Evolutionary conservation across 2,888 invertebrate genomes (phyloP).

Genomic region (Tuta absoluta): DNA sequence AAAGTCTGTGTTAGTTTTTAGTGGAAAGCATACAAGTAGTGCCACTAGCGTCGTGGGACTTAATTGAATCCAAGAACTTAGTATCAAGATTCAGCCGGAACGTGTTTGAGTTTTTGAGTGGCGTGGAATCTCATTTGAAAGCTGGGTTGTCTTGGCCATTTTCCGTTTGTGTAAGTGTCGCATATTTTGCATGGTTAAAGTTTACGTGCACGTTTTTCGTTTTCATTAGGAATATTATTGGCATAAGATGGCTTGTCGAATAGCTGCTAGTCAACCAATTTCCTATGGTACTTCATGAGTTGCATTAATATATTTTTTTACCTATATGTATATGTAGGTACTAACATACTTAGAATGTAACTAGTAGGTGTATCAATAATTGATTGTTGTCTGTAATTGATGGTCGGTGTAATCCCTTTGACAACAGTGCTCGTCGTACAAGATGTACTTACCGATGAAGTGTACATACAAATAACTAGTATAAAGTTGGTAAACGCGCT

Average conservation of each 20-base stretch:
- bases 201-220: neutral
- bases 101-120: conserved; percentile 28
- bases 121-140: conserved; percentile 9
- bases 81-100: conserved; percentile 23
- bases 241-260: too few relatives aligned
- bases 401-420: too few relatives aligned
- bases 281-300: too few relatives aligned
- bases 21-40: conserved; percentile 12
- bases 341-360: too few relatives aligned
- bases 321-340: too few relatives aligned
- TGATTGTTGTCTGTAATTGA: too few relatives aligned
- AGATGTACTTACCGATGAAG: too few relatives aligned
- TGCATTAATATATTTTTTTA: too few relatives aligned
- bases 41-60: conserved; percentile 21
- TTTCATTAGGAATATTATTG: neutral
- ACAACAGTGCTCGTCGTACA: too few relatives aligned
- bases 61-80: conserved; percentile 27
- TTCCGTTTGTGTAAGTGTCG: neutral
- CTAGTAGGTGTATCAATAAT: too few relatives aligned
- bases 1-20: conserved; percentile 17
- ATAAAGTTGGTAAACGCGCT: neutral
- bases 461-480: too few relatives aligned
- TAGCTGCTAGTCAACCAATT: too few relatives aligned
- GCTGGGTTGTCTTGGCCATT: neutral
- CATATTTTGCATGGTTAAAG: neutral